phyloP scores from a whole-genome alignment of 2,888 invertebrate species.

The Hydropsyche betteni region DNA sequence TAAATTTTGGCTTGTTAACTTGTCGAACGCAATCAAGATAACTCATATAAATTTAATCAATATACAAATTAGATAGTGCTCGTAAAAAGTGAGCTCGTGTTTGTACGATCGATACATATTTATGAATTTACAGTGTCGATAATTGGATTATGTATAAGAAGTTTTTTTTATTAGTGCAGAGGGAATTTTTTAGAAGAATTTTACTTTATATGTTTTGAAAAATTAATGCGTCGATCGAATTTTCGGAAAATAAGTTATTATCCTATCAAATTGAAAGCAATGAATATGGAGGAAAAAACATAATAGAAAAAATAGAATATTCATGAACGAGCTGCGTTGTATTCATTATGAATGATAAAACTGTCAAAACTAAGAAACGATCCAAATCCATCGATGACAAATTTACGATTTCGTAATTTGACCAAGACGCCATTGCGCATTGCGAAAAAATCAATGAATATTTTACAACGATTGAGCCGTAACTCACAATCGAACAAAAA shows the following conservation, averaged over 20 bases:
- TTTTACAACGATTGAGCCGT: conserved; percentile 11
- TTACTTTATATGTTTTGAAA: neutral
- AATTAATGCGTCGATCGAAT: neutral
- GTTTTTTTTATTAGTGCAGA: neutral
- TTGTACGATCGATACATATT: conserved; percentile 3
- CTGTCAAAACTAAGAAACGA: neutral
- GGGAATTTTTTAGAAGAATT: neutral
- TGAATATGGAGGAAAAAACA: no score
- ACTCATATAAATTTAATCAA: conserved; percentile 20
- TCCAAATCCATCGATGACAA: neutral
- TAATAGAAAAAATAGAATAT: neutral
- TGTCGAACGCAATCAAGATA: conserved; percentile 19
- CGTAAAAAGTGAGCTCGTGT: neutral
- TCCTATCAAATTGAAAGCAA: neutral
- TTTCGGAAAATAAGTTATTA: neutral
- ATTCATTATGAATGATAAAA: neutral
- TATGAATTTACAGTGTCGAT: conserved; percentile 3
- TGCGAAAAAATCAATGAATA: conserved; percentile 20
- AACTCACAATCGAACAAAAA: conserved; percentile 9
- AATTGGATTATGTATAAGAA: conserved; percentile 19
- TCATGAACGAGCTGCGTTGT: neutral
- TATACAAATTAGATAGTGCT: conserved; percentile 21
- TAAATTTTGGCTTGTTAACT: conserved; percentile 35
- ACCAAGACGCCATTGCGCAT: neutral
- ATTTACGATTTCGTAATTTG: neutral